A percentile compares a stretch with the other conserved stretches of the same genome.
Conservation (phyloP, 1,140 invertebrate genomes). For the Drosophila elegans region DNA sequence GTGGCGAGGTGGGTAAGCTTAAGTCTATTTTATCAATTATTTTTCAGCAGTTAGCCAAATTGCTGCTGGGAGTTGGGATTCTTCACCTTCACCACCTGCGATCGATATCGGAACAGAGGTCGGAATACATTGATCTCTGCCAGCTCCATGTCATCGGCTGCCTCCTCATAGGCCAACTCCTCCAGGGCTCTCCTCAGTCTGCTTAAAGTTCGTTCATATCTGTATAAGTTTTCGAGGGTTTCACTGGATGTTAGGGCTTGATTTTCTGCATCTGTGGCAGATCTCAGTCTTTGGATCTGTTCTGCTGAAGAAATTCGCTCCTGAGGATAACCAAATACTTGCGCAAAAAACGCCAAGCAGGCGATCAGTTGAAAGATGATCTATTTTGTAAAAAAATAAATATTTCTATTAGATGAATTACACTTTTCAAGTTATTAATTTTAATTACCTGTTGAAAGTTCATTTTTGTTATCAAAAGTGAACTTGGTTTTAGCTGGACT, state of each 20-base stretch:
- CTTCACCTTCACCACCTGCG: conserved; percentile 54
- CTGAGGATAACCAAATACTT: conserved; percentile 37
- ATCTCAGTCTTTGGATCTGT: conserved; percentile 43
- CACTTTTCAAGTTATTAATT: too few relatives aligned
- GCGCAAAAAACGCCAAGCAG: conserved; percentile 23
- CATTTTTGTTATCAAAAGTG: conserved; percentile 27
- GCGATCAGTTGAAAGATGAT: conserved; percentile 33
- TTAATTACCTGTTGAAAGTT: conserved; percentile 33
- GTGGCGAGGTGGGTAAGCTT: conserved; percentile 18
- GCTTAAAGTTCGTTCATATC: conserved; percentile 38
- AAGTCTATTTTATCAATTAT: not conserved
- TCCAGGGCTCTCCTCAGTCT: conserved; percentile 58
- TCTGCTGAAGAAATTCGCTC: conserved; percentile 9
- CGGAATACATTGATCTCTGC: conserved; percentile 80
- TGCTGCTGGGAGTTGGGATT: conserved; percentile 41
- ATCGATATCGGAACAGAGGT: conserved; percentile 77
- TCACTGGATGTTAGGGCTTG: conserved; percentile 7
- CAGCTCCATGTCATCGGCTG: conserved; percentile 70
- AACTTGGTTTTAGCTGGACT: conserved; percentile 25
- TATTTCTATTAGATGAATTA: not conserved
- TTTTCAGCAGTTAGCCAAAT: conserved; percentile 33
- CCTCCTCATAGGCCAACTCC: conserved; percentile 61
- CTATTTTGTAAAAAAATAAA: conserved; percentile 11
- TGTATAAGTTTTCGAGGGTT: conserved; percentile 39
- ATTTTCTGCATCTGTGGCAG: not conserved